Evolutionary conservation across 2,888 invertebrate species (phyloP).

Genomic region (Macropis europaea): DNA sequence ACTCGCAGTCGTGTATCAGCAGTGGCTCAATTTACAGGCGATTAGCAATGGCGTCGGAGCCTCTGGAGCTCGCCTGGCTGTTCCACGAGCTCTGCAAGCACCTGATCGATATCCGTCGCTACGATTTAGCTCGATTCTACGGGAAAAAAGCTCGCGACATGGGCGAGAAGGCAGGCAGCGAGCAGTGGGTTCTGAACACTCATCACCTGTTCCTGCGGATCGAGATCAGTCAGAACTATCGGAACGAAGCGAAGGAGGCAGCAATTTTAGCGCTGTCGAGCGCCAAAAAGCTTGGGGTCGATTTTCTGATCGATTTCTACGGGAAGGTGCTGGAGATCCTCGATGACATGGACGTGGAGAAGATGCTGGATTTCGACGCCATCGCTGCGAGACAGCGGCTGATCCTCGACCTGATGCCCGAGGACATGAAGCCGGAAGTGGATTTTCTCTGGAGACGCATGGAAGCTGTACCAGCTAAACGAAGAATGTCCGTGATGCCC

Average conservation of each 20-base stretch:
- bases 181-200: constrained; percentile 79
- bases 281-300: constrained; percentile 74
- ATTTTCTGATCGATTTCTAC: constrained; percentile 73
- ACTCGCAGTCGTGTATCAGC: no score
- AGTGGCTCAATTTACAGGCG: constrained; percentile 46
- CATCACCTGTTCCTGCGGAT: constrained; percentile 78
- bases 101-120: constrained; percentile 77
- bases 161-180: constrained; percentile 69
- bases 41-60: constrained; percentile 68
- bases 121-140: constrained; percentile 78
- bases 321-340: constrained; percentile 73
- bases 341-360: constrained; percentile 77
- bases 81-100: constrained; percentile 80
- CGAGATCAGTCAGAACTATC: constrained; percentile 79
- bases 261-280: constrained; percentile 66
- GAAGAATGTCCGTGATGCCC: constrained; percentile 81
- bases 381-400: constrained; percentile 78
- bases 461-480: constrained; percentile 78
- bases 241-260: constrained; percentile 80
- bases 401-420: constrained; percentile 79
- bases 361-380: constrained; percentile 70
- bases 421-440: constrained; percentile 78
- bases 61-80: constrained; percentile 80
- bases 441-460: constrained; percentile 80
- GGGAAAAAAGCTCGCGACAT: constrained; percentile 72